Evolutionary conservation across 2,113 vertebrate genomes (phyloP).

Genomic region (Solea solea): DNA sequence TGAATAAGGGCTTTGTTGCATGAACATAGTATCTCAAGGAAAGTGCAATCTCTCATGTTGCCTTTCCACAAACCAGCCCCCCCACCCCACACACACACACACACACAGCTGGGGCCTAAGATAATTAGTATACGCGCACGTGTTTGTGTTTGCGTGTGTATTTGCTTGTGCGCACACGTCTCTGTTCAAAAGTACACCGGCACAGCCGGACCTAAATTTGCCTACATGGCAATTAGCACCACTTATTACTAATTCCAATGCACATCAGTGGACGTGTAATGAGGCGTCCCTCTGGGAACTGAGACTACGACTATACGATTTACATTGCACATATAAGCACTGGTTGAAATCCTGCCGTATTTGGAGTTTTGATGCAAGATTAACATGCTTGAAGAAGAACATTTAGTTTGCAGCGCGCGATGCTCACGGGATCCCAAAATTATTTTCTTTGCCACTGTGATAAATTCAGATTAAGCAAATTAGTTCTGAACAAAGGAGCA

Average conservation of each 20-base stretch:
- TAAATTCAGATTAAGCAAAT: conserved; percentile 36
- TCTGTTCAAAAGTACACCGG: conserved; percentile 29
- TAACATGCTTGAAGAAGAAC: conserved; percentile 15
- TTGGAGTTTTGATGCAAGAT: conserved; percentile 25
- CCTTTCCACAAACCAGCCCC: conserved; percentile 53
- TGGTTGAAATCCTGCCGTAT: conserved; percentile 4
- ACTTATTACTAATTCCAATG: conserved; percentile 66
- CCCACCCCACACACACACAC: conserved; percentile 39
- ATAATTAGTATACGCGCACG: conserved; percentile 58
- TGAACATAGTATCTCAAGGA: conserved; percentile 55
- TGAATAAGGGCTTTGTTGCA: conserved; percentile 62
- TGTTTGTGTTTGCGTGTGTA: conserved; percentile 29
- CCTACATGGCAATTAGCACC: conserved; percentile 62
- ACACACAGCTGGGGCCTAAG: conserved; percentile 55
- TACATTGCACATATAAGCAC: conserved; percentile 5
- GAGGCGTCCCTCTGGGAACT: conserved; percentile 52
- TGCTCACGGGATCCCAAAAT: neutral
- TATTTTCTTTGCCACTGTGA: conserved; percentile 23
- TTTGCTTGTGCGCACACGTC: conserved; percentile 27
- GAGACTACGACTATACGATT: conserved; percentile 49
- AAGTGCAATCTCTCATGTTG: conserved; percentile 68
- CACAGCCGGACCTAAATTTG: conserved; percentile 42
- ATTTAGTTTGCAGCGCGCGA: conserved; percentile 4
- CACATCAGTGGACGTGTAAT: conserved; percentile 64
- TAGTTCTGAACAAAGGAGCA: conserved; percentile 42